Conservation (phyloP, 2,888 invertebrate species). For the Ditula angustiorana region DNA sequence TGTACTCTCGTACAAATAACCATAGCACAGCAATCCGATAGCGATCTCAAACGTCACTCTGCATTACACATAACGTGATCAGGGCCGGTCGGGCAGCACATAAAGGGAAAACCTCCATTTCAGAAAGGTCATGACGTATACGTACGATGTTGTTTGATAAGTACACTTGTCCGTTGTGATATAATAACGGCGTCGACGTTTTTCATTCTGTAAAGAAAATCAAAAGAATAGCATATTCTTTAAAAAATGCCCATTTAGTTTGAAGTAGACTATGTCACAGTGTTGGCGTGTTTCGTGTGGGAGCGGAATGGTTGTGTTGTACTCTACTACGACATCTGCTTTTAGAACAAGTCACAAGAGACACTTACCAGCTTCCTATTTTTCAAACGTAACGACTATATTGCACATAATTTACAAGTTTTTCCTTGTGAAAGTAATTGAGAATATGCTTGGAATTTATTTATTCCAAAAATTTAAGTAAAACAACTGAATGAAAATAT, state of each 20-base stretch:
- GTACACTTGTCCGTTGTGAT: slow-evolving; percentile 9
- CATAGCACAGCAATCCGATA: slow-evolving; percentile 48
- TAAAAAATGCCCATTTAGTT: slow-evolving; percentile 7
- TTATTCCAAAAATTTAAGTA: too few relatives aligned
- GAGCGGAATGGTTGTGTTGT: slow-evolving; percentile 2
- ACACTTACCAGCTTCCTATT: not conserved
- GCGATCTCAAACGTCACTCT: slow-evolving; percentile 62
- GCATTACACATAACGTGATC: slow-evolving; percentile 57
- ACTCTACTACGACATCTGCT: not conserved
- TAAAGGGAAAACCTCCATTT: slow-evolving; percentile 52
- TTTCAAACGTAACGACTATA: too few relatives aligned
- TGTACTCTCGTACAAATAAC: slow-evolving; percentile 39
- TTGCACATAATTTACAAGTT: too few relatives aligned
- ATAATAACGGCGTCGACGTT: not conserved
- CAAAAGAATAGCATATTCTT: not conserved
- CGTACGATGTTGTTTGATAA: slow-evolving; percentile 25
- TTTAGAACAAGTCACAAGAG: not conserved
- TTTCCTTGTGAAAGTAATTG: too few relatives aligned
- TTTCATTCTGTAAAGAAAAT: not conserved
- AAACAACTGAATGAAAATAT: too few relatives aligned
- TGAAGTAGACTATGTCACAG: slow-evolving; percentile 8
- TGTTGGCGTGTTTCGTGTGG: not conserved
- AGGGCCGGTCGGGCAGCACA: slow-evolving; percentile 49
- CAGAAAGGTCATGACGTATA: slow-evolving; percentile 25
- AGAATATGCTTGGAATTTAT: too few relatives aligned